Percentiles rank a stretch among this genome's conserved stretches.
These are phyloP conservation scores for Torymus aiolomorphi DNA, from an alignment of 2,888 invertebrate genomes.

Conservation along the genomic window DNA sequence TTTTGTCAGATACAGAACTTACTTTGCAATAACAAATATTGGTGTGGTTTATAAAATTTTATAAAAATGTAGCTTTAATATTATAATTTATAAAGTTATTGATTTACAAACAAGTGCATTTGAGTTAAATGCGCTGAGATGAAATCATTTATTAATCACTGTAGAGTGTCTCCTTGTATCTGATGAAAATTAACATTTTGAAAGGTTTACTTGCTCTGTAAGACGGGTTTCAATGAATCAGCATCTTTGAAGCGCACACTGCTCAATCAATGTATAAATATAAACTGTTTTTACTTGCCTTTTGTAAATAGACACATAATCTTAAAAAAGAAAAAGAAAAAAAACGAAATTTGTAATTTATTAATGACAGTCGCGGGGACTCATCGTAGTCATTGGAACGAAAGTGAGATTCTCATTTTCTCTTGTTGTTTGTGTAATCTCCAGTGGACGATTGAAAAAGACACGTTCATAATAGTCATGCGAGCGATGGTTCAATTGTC, in stretches of 20 bases:
- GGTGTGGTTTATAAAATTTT: conserved; percentile 1
- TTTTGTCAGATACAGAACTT: background rate
- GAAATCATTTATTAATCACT: too few relatives aligned
- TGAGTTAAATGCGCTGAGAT: too few relatives aligned
- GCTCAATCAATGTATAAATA: conserved; percentile 17
- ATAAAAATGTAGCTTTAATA: background rate
- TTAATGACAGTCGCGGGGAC: background rate
- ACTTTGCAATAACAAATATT: background rate
- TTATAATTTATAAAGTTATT: background rate
- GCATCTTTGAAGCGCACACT: conserved; percentile 31
- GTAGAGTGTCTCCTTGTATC: background rate
- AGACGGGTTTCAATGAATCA: background rate
- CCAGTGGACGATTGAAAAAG: conserved; percentile 7
- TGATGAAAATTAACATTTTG: background rate
- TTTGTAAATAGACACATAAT: conserved; percentile 37
- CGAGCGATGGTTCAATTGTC: conserved; percentile 19
- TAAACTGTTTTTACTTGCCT: conserved; percentile 32
- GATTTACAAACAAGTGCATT: background rate
- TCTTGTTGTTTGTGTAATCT: conserved; percentile 15
- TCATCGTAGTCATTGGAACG: background rate
- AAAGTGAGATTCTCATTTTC: conserved; percentile 1
- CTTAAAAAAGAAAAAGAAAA: conserved; percentile 1
- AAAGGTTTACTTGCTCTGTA: background rate
- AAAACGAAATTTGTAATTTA: background rate
- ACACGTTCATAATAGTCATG: conserved; percentile 12